phyloP scores from a whole-genome alignment of 2,888 invertebrate species.

The Amaurobius ferox region DNA sequence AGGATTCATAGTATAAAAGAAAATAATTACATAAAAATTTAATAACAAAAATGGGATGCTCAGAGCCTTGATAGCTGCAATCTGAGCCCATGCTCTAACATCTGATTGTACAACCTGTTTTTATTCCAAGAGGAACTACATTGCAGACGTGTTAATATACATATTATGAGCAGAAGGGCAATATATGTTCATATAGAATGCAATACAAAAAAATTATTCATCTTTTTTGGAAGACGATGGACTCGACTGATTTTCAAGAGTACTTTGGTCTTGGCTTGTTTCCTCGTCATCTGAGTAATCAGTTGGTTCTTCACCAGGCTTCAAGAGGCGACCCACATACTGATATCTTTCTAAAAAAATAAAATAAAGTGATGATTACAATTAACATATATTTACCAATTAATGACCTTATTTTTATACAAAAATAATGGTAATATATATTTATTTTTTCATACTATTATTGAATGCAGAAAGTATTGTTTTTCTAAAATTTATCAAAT shows the following conservation, averaged over 20 bases:
- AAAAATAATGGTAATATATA: too few relatives aligned
- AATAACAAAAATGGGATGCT: conserved; percentile 15
- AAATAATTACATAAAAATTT: conserved; percentile 27
- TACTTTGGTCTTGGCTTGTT: conserved; percentile 62
- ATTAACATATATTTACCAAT: too few relatives aligned
- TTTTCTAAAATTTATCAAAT: too few relatives aligned
- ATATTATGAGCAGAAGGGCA: conserved; percentile 15
- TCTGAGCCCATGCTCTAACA: conserved; percentile 11
- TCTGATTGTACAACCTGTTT: conserved; percentile 1
- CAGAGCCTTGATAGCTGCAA: conserved; percentile 37
- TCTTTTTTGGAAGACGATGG: conserved; percentile 52
- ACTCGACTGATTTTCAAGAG: conserved; percentile 31
- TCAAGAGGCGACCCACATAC: conserved; percentile 90
- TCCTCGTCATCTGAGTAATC: conserved; percentile 72
- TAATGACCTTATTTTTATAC: too few relatives aligned
- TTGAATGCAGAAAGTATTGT: too few relatives aligned
- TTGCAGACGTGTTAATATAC: background rate
- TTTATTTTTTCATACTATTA: too few relatives aligned
- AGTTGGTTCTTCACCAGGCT: conserved; percentile 87
- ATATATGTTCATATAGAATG: background rate
- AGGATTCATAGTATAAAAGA: conserved; percentile 53
- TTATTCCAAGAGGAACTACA: background rate
- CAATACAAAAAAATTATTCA: conserved; percentile 27
- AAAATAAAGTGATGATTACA: background rate
- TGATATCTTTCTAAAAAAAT: conserved; percentile 89